Conservation (phyloP, 2,113 vertebrate genomes). For the Baryphthengus martii region DNA sequence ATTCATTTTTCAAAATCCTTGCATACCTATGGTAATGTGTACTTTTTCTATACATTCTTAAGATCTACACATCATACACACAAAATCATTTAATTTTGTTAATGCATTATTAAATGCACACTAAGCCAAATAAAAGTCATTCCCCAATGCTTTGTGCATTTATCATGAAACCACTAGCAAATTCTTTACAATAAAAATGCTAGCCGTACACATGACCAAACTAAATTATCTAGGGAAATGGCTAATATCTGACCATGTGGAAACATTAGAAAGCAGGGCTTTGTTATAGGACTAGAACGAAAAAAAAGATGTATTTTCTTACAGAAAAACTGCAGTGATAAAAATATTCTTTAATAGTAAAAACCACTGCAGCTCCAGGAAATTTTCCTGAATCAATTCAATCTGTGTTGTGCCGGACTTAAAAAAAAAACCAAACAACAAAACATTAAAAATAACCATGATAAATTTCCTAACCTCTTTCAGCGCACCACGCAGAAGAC, state of each 20-base stretch:
- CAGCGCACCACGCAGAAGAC: constrained; percentile 4
- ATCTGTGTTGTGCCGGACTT: background rate
- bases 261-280: constrained; percentile 19
- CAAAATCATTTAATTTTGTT: constrained; percentile 11
- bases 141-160: constrained; percentile 4
- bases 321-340: background rate
- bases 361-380: constrained; percentile 23
- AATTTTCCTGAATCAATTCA: constrained; percentile 49
- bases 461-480: constrained; percentile 54
- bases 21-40: background rate
- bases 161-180: constrained; percentile 35
- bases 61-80: background rate
- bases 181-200: constrained; percentile 39
- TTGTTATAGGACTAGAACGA: background rate
- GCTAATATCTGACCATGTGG: constrained; percentile 50
- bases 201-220: constrained; percentile 13
- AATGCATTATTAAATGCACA: constrained; percentile 44
- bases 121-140: constrained; percentile 38
- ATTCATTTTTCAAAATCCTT: background rate
- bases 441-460: constrained; percentile 54
- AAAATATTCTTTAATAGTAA: constrained; percentile 44
- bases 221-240: constrained; percentile 50
- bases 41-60: background rate
- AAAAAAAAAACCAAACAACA: constrained; percentile 57
- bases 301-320: constrained; percentile 16